Evolutionary conservation across 2,797 vertebrate genomes (phyloP).

Genomic region (Lacerta viridis): DNA sequence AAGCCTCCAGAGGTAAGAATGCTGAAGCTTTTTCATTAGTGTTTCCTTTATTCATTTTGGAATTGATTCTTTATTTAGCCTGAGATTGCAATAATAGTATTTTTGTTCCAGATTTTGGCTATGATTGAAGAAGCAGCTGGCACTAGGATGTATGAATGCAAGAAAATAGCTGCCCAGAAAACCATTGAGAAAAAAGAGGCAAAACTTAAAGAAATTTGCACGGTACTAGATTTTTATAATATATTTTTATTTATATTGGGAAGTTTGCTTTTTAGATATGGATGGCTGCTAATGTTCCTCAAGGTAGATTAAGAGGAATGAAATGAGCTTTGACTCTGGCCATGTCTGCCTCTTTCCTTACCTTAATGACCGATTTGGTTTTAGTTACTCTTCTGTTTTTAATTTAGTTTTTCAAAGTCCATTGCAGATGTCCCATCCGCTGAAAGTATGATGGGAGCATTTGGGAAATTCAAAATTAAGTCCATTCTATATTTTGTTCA

Average conservation of each 20-base stretch:
- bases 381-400: not conserved
- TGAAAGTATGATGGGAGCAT: not conserved
- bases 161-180: conserved; percentile 92
- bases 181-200: conserved; percentile 96
- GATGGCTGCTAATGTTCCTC: not conserved
- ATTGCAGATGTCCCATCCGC: not conserved
- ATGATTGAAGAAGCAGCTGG: conserved; percentile 99
- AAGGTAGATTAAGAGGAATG: not conserved
- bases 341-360: not conserved
- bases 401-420: not conserved
- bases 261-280: conserved; percentile 13
- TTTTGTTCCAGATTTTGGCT: conserved; percentile 88
- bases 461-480: conserved; percentile 12
- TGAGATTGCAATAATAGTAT: not conserved
- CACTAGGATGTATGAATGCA: conserved; percentile 97
- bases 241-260: not conserved
- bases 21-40: not conserved
- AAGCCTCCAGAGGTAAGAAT: conserved; percentile 94
- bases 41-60: not conserved
- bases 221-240: conserved; percentile 77
- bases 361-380: not conserved
- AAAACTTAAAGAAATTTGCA: conserved; percentile 92
- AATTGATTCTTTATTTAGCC: not conserved
- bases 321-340: not conserved
- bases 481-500: conserved; percentile 56